Base-by-base conservation (phyloP, 2,888 invertebrate species). In the Euzetes globulus region DNA sequence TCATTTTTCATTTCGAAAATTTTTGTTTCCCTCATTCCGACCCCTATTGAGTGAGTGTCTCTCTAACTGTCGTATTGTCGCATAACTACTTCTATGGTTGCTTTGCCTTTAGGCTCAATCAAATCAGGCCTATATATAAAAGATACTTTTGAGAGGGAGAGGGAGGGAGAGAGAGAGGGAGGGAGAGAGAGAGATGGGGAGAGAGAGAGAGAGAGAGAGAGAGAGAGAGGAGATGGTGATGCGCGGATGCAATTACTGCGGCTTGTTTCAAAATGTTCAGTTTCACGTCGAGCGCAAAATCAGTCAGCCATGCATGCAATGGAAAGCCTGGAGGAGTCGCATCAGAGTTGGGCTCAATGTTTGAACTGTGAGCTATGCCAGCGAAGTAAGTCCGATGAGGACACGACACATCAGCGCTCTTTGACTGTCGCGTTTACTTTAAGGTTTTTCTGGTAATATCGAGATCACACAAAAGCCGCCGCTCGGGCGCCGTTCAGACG, bases 221-320 rank as follows among this genome's bases (percentile, higher is more conserved):
- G 71, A 71, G 71, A 71, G 71, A 45, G 71, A 37, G 71, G 13
- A 27, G n/a, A 41, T 19, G n/a, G 71, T 15, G 71, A 71, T 45
- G 45, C 25, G 37, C 15, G 71, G 71, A 71, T 71, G 72, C 72
- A 72, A 72, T 72, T 72, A 72, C 72, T 72, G 72, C 72, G 72
- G 55, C 72, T 71, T 52, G 72, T 72, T 72, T 41, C 25, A 47
- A 17, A 58, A 25, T 63, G 33, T 7, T 63, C 2, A 63, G 13
- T 7, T 29, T 63, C 63, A 63, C 33, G 63, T 63, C 29, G 63
- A 63, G 63, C 63, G 63, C 63, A 63, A 63, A 63, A 63, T 63
- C 63, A 63, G 29, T 63, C 63, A 63, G 7, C 63, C 63, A 63
- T 63, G 63, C 63, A 63, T 63, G 63, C 63, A 63, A 63, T 63